Base-by-base conservation (phyloP, 2,113 vertebrate genomes). In the Tor tambroides region DNA sequence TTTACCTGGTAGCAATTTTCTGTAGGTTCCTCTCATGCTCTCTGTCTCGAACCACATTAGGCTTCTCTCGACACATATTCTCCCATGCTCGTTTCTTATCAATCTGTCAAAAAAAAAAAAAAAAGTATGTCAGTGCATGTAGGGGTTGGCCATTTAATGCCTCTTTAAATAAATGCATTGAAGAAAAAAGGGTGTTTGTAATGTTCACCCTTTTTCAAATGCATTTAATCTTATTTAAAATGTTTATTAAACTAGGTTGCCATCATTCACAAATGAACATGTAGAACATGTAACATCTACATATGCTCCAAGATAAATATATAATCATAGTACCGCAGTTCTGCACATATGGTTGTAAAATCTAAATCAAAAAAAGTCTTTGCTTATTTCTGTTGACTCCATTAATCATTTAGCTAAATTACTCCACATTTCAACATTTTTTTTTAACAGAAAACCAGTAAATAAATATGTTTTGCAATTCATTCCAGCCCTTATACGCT, bases 41-140 rank as follows among this genome's bases (percentile, higher is more conserved):
- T 87, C 96, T 91, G 94, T 98, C 97, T 92, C 85, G 94, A 76
- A 96, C 95, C 59, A 97, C 88, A 92, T 99, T 95, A 76, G 98
- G 97, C 92, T 99, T 98, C 84, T 96, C 96, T 92, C 97, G 92
- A 90, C 94, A 95, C 95, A 99, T 95, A 95, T 96, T 96, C 93
- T 99, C 98, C 98, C 97, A 98, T 7, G 94, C 91, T 86, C 93
- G 92, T 90, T 95, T 98, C 93, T 97, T 96, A 92, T 98, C 96
- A 0, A 95, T 82, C 97, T 99, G 95, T 26, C 26, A 32, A 59
- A 4, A 21, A 63, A 49, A 6, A 35, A 14, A 51, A 54, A 0
- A 75, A 63, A 0, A 2, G 4, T 3, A 49, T 14, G 15, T 54
- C 17, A 19, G 72, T 35, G 30, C 51, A 54, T 19, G 15, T 54